Evolutionary conservation across 2,797 vertebrate genomes (phyloP), one percentile per base, ranked within the genome.

Genomic region (Discoglossus pictus): DNA sequence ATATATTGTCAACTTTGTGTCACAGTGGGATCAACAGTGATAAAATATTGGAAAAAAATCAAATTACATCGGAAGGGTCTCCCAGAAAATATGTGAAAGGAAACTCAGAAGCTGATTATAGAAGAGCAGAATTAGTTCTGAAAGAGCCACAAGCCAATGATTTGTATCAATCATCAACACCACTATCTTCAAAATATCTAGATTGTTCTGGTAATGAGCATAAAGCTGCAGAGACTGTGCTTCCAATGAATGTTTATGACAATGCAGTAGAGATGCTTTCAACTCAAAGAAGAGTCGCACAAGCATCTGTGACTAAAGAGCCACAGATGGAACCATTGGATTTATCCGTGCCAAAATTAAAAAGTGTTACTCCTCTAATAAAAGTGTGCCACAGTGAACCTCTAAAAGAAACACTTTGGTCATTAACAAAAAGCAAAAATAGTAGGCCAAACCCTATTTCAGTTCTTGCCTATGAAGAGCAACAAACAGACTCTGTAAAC

Each of bases 261-360:
- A 25, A 11, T 50, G 51, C 7, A 15, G 88, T 85, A 50, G 87
- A 88, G 9, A 43, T 51, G 0, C 47, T 18, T 18, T 15, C 60
- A 42, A 23, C 39, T 40, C 4, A 18, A 15, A 71, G 7, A 8
- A 31, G 1, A 13, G 1, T n/a, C n/a, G n/a, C n/a, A n/a, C n/a
- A n/a, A n/a, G n/a, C n/a, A n/a, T n/a, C n/a, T n/a, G n/a, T n/a
- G n/a, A n/a, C n/a, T 0, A 31, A 52, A 17, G 59, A 66, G 2
- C 68, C 74, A 17, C 90, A 93, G 65, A 85, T 51, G 0, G 84
- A 93, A 71, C 91, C 91, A 1, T 75, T 92, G 61, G 90, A 91
- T 68, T 85, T 88, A n/a, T 91, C 89, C n/a, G 39, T 92, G 51
- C 90, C 89, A 6, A 90, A 87, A 66, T 72, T 60, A 17, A 73